phyloP scores from a whole-genome alignment of 2,113 vertebrate genomes.

The Diphyllodes magnificus region DNA sequence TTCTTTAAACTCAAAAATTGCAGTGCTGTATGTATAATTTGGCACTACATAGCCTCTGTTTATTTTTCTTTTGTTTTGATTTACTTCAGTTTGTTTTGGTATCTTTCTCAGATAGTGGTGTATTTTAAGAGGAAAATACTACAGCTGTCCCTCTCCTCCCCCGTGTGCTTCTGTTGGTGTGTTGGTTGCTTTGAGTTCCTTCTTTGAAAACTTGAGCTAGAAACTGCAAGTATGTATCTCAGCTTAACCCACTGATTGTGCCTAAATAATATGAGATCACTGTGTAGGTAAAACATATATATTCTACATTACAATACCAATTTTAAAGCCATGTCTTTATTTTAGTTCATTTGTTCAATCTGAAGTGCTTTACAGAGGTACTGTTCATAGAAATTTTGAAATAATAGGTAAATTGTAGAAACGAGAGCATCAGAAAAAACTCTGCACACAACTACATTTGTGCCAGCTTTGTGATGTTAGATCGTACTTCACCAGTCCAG shows the following conservation, averaged over 20 bases:
- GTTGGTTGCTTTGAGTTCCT: neutral
- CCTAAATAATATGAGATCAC: neutral
- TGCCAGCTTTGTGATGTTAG: neutral
- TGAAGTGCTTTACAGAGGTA: neutral
- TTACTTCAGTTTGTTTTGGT: neutral
- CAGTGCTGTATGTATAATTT: neutral
- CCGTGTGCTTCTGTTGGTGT: neutral
- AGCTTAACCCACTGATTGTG: neutral
- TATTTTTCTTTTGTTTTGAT: neutral
- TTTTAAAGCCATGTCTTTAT: neutral
- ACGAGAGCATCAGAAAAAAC: neutral
- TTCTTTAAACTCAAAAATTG: neutral
- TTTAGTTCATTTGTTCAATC: neutral
- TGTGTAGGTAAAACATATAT: neutral
- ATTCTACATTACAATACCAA: neutral
- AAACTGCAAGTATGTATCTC: neutral
- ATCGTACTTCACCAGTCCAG: neutral
- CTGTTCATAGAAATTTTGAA: neutral
- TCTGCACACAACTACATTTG: neutral
- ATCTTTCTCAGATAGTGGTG: neutral
- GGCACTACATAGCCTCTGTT: neutral
- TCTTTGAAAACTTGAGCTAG: neutral
- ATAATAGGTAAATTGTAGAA: neutral
- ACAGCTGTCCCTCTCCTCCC: slow-evolving; percentile 24
- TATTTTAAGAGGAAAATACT: slow-evolving; percentile 19